A percentile compares a stretch with the other conserved stretches of the same genome.
Evolutionary conservation across 2,113 vertebrate genomes (phyloP).

Genomic region (Chaetura pelagica): DNA sequence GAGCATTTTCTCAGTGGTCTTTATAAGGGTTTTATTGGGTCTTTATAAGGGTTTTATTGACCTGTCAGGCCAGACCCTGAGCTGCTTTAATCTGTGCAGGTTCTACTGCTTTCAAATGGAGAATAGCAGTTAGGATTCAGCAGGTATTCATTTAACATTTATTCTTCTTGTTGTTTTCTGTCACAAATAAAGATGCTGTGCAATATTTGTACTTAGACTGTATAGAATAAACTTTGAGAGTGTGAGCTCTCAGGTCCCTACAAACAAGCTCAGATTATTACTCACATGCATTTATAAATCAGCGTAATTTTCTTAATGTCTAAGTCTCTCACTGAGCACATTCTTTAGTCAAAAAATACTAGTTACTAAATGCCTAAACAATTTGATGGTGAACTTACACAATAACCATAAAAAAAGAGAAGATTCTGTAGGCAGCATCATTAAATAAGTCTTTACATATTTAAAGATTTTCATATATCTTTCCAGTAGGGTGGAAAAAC

Average conservation of each 20-base stretch:
- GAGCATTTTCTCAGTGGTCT: background rate
- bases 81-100: background rate
- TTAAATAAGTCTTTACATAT: background rate
- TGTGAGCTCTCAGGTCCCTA: background rate
- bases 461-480: background rate
- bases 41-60: background rate
- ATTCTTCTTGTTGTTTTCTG: background rate
- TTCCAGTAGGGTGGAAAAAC: background rate
- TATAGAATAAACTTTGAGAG: background rate
- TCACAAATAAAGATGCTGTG: background rate
- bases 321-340: background rate
- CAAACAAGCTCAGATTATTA: background rate
- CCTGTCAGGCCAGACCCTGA: background rate
- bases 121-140: background rate
- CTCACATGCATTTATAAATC: background rate
- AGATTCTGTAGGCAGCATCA: background rate
- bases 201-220: background rate
- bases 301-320: background rate
- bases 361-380: background rate
- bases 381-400: background rate
- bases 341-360: background rate
- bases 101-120: background rate
- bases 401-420: background rate
- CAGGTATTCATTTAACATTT: background rate
- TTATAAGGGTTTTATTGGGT: background rate